Evolutionary conservation across 2,113 vertebrate species (phyloP).

Genomic region (Drymodes brunneopygia): DNA sequence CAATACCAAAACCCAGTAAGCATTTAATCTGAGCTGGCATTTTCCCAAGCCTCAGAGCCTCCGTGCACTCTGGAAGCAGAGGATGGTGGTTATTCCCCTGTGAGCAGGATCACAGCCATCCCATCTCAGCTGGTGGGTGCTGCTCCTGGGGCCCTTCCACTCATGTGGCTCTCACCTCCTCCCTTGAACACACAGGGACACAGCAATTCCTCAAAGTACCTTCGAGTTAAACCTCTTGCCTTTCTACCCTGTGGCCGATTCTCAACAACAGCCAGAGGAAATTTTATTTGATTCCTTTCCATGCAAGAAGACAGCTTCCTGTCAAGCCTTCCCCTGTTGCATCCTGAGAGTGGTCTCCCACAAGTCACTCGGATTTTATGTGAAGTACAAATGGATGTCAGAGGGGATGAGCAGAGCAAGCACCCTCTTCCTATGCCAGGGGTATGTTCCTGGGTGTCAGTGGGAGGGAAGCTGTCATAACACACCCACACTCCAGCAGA

Average conservation of each 20-base stretch:
- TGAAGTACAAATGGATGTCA: background rate
- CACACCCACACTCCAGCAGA: background rate
- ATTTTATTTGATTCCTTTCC: background rate
- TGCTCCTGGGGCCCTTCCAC: background rate
- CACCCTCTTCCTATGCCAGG: background rate
- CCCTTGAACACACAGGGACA: accelerated
- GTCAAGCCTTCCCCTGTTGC: background rate
- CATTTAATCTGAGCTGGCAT: background rate
- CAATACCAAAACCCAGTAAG: background rate
- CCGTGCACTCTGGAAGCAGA: background rate
- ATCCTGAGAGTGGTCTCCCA: background rate
- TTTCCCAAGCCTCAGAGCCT: background rate
- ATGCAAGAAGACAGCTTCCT: background rate
- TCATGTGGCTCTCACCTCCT: accelerated
- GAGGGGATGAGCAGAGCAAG: background rate
- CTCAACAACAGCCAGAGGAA: background rate
- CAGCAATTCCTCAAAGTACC: background rate
- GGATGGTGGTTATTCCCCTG: background rate
- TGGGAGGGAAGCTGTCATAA: background rate
- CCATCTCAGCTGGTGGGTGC: accelerated
- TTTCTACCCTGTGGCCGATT: accelerated
- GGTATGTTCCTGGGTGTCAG: background rate
- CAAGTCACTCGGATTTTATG: accelerated
- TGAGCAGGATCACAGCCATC: background rate
- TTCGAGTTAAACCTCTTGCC: accelerated